phyloP scores from a whole-genome alignment of 2,888 invertebrate species.

The Conistra vaccinii region DNA sequence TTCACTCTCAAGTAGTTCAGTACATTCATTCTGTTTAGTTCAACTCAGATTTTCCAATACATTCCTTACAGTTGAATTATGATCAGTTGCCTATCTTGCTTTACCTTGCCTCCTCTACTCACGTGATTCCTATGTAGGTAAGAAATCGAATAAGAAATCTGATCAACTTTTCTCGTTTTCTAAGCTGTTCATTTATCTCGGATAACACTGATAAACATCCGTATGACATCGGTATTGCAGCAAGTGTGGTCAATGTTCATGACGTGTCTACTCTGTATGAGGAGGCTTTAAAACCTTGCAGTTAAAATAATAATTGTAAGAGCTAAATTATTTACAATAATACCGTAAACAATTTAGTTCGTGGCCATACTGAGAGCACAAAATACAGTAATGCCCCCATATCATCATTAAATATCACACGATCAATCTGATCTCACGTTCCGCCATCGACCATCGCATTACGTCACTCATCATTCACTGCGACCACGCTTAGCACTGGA shows the following conservation, averaged over 20 bases:
- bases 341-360: not conserved
- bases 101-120: not conserved
- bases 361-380: not conserved
- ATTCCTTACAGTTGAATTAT: constrained; percentile 17
- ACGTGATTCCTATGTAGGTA: not conserved
- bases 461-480: constrained; percentile 55
- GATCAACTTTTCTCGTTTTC: not conserved
- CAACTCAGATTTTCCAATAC: constrained; percentile 25
- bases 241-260: not conserved
- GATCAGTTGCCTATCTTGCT: not conserved
- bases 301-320: not conserved
- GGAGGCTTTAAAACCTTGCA: not conserved
- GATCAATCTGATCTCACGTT: constrained; percentile 57
- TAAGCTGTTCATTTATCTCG: not conserved
- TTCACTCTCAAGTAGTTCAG: constrained; percentile 37
- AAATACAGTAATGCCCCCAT: constrained; percentile 10
- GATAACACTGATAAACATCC: not conserved
- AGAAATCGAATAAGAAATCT: not conserved
- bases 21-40: constrained; percentile 39
- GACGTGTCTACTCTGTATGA: not conserved
- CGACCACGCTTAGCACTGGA: constrained; percentile 63
- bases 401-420: constrained; percentile 48
- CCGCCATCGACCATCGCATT: constrained; percentile 44
- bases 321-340: not conserved
- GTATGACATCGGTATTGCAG: too few relatives aligned